A percentile compares a stretch with the other conserved stretches of the same genome.
Evolutionary conservation across 2,113 vertebrate species (phyloP).

Genomic region (Tiliqua scincoides): DNA sequence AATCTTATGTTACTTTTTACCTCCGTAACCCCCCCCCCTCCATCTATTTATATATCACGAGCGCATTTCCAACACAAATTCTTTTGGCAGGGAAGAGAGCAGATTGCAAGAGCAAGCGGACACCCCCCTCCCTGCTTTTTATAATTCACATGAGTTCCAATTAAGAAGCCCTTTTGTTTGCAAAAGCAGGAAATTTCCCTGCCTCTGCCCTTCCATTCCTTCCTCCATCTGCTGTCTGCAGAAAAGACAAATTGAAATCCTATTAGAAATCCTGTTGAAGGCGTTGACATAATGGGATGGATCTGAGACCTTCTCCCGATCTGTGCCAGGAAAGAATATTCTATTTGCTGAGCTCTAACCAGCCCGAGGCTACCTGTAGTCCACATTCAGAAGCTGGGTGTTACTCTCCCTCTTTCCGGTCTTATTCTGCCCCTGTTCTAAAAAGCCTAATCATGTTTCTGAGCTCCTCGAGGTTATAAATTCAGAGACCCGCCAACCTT

Average conservation of each 20-base stretch:
- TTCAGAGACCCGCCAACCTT: background rate
- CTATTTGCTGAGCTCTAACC: background rate
- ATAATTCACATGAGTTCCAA: conserved; percentile 15
- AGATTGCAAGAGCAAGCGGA: background rate
- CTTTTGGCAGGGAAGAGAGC: conserved; percentile 12
- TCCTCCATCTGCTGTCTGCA: background rate
- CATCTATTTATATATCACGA: conserved; percentile 13
- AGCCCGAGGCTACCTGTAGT: background rate
- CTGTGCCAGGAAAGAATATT: background rate
- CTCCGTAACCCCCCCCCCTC: background rate
- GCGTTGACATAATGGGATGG: background rate
- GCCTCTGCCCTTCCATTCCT: background rate
- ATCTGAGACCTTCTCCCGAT: background rate
- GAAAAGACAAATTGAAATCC: background rate
- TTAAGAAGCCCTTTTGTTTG: background rate
- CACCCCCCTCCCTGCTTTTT: background rate
- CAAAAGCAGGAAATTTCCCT: conserved; percentile 4
- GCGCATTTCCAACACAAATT: conserved; percentile 14
- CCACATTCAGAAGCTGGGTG: background rate
- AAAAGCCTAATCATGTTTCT: background rate
- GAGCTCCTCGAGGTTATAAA: background rate
- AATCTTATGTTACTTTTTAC: conserved; percentile 9
- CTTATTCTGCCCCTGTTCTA: background rate
- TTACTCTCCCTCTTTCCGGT: background rate
- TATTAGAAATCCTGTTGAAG: background rate